Evolutionary conservation across 2,797 vertebrate genomes (phyloP), one percentile per base, ranked within the genome.

Genomic region (Danio jaintianensis): DNA sequence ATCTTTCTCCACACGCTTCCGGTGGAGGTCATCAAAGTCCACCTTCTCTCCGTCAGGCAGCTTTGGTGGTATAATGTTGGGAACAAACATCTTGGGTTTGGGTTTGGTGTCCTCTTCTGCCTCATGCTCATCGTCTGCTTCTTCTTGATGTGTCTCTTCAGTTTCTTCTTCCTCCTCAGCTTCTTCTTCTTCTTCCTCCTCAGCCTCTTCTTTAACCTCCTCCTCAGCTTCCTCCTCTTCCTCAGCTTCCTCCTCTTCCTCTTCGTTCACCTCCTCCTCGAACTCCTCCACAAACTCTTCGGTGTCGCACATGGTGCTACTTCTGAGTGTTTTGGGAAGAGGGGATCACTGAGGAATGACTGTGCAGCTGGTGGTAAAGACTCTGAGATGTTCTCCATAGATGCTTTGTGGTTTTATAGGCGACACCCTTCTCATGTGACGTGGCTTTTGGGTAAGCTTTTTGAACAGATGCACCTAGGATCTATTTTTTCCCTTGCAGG

Each of bases 1-100:
- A 73, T 95, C 94, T 84, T 95, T 95, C 56, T 95, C 94, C 3
- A 94, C 4, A 0, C 94, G 90, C 85, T 95, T 95, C 81, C 94
- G 92, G 77, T 95, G 94, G 29, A 95, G 90, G 85, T 95, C 94
- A 12, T 95, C 94, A 22, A 95, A 95, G 83, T 95, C 94, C 68
- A 95, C 91, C 82, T 92, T 94, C 86, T 95, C 94, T 0, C 94
- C 94, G 10, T 95, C 94, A 0, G 94, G 94, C 9, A 95, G 90
- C 86, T 93, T 95, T 10, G 94, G 94, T 18, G 94, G 92, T 40
- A 86, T 85, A 4, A 94, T 93, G 38, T 92, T 93, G 5, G 93
- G 91, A 18, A 94, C 50, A 18, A 90, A 94, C 0, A 88, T 85
- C 83, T 93, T 94, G 0, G 74, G 90, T n/a, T 89, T 85, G 0